Percentiles rank a stretch among this genome's conserved stretches.
Conservation (phyloP, 2,888 invertebrate genomes). For the Endomychus coccineus region DNA sequence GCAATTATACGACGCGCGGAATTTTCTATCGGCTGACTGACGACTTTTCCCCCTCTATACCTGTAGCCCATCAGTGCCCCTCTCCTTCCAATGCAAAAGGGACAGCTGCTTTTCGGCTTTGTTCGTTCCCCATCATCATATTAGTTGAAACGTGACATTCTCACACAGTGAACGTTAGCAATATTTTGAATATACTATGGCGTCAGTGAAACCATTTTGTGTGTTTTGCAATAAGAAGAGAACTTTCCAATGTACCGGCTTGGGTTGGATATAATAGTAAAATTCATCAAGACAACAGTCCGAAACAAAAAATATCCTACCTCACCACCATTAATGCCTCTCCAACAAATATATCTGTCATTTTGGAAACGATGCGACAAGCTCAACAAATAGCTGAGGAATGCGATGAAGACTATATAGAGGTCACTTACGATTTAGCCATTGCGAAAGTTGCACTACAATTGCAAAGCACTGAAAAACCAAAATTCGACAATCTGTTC, state of each 20-base stretch:
- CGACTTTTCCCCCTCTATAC: too few relatives aligned
- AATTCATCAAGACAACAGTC: conserved; percentile 20
- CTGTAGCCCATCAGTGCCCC: too few relatives aligned
- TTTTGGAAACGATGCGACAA: conserved; percentile 26
- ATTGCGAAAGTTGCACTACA: conserved; percentile 10
- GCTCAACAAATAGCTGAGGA: conserved; percentile 24
- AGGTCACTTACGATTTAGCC: conserved; percentile 33
- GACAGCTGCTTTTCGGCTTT: too few relatives aligned
- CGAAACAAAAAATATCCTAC: conserved; percentile 27
- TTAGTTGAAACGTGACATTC: too few relatives aligned
- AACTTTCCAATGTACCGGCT: conserved; percentile 29
- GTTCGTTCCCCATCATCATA: too few relatives aligned
- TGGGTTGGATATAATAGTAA: conserved; percentile 32
- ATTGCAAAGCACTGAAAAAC: conserved; percentile 18
- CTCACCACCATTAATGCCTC: conserved; percentile 30
- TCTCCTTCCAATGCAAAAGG: too few relatives aligned
- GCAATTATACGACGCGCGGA: too few relatives aligned
- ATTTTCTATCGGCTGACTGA: too few relatives aligned
- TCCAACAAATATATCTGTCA: conserved; percentile 27
- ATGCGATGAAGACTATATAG: conserved; percentile 19
- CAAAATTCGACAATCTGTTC: conserved; percentile 30
- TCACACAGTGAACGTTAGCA: too few relatives aligned
- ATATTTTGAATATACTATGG: too few relatives aligned
- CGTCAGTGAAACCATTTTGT: too few relatives aligned
- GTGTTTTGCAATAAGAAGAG: too few relatives aligned